phyloP scores from a whole-genome alignment of 2,113 vertebrate species.

The Diadophis punctatus region DNA sequence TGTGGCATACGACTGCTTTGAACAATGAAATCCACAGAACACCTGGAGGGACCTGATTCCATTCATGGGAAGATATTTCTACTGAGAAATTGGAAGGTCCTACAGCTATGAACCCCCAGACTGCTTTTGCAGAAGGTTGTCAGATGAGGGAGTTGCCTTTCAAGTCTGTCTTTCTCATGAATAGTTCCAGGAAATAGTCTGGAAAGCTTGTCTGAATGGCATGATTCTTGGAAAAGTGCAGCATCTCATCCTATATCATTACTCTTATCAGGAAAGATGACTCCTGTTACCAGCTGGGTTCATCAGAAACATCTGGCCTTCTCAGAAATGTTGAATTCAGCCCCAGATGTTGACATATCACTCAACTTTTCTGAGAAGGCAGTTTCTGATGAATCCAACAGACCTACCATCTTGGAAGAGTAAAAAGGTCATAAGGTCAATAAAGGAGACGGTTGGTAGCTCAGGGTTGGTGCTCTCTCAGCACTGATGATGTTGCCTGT shows the following conservation, averaged over 20 bases:
- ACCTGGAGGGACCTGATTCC: neutral
- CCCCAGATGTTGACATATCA: neutral
- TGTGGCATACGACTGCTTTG: neutral
- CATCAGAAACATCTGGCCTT: neutral
- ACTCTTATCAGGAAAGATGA: neutral
- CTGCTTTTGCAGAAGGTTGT: neutral
- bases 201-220: neutral
- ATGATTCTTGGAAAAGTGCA: neutral
- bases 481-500: neutral
- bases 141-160: neutral
- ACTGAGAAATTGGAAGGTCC: neutral
- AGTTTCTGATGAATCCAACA: neutral
- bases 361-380: neutral
- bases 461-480: neutral
- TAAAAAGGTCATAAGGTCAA: fast-evolving
- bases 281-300: neutral
- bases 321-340: neutral
- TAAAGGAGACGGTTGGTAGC: neutral
- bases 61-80: neutral
- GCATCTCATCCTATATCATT: neutral
- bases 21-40: neutral
- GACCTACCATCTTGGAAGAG: neutral
- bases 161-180: neutral
- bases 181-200: neutral
- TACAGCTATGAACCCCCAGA: neutral